Conservation (phyloP, 1,140 invertebrate species). For the Globodera ellingtonae region DNA sequence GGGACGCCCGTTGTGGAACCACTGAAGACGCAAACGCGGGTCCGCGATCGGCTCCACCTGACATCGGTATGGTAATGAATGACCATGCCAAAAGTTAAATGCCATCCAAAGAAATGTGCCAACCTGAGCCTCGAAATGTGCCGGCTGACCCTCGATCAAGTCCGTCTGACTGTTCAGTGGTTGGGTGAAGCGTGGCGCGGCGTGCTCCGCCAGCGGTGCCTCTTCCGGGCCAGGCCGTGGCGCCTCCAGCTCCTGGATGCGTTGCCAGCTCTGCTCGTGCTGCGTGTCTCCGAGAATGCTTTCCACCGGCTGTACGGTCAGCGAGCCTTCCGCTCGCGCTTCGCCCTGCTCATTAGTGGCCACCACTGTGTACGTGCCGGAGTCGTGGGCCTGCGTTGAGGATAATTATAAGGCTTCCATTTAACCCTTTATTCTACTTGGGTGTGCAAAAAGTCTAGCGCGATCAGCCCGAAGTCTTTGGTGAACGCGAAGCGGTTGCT, state of each 20-base stretch:
- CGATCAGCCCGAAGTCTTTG: constrained; percentile 60
- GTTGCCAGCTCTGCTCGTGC: constrained; percentile 77
- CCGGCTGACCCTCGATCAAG: constrained; percentile 80
- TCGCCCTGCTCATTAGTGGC: constrained; percentile 59
- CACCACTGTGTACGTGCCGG: constrained; percentile 66
- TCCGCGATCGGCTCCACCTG: constrained; percentile 83
- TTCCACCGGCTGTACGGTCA: constrained; percentile 70
- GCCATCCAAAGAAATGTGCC: background rate
- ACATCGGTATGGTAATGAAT: constrained; percentile 74
- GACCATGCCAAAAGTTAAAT: background rate
- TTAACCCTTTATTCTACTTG: constrained; percentile 32
- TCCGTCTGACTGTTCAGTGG: constrained; percentile 70
- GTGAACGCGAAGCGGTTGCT: constrained; percentile 56
- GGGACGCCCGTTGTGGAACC: constrained; percentile 71
- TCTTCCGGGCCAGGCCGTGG: constrained; percentile 77
- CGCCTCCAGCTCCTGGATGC: constrained; percentile 83
- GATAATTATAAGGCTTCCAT: background rate
- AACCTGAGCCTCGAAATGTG: constrained; percentile 77
- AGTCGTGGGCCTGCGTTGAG: constrained; percentile 65
- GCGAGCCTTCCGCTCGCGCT: constrained; percentile 42
- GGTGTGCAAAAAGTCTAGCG: constrained; percentile 67
- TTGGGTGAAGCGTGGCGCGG: constrained; percentile 56
- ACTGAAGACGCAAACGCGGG: constrained; percentile 88
- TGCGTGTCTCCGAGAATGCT: constrained; percentile 82
- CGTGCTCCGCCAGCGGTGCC: constrained; percentile 68